Evolutionary conservation across 2,797 vertebrate genomes (phyloP).

Genomic region (Myotis planiceps): DNA sequence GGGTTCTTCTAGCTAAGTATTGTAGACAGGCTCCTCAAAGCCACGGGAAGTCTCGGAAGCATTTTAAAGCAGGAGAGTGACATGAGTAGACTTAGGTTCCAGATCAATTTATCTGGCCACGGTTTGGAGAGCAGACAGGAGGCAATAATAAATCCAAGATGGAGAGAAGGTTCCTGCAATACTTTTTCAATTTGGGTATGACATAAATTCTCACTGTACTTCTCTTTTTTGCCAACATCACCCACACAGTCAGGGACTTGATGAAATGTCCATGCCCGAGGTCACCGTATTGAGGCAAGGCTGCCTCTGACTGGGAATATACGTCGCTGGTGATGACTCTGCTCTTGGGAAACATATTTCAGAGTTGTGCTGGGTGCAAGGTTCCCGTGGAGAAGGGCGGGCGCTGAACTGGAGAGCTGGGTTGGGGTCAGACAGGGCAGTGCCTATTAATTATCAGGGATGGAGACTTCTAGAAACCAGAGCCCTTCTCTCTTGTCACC

Average conservation of each 20-base stretch:
- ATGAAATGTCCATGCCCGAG: not conserved
- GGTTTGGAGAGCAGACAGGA: not conserved
- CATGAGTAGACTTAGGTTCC: not conserved
- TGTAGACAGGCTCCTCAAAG: not conserved
- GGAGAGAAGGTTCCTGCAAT: not conserved
- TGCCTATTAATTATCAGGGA: not conserved
- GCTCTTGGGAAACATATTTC: not conserved
- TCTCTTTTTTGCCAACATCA: not conserved
- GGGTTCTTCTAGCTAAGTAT: not conserved
- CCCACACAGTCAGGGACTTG: not conserved
- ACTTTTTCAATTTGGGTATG: not conserved
- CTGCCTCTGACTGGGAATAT: not conserved
- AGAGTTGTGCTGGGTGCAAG: not conserved
- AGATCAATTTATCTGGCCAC: not conserved
- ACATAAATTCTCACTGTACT: not conserved
- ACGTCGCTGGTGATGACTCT: not conserved
- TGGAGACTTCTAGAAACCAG: not conserved
- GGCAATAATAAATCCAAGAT: not conserved
- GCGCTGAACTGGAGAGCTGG: not conserved
- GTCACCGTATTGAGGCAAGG: not conserved
- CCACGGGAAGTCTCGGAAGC: not conserved
- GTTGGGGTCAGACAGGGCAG: not conserved
- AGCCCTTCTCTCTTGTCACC: not conserved
- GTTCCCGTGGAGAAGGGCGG: accelerated
- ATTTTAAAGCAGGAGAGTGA: not conserved